A percentile compares a stretch with the other conserved stretches of the same genome.
phyloP scores from a whole-genome alignment of 2,113 vertebrate species.

The Thamnophis sirtalis region DNA sequence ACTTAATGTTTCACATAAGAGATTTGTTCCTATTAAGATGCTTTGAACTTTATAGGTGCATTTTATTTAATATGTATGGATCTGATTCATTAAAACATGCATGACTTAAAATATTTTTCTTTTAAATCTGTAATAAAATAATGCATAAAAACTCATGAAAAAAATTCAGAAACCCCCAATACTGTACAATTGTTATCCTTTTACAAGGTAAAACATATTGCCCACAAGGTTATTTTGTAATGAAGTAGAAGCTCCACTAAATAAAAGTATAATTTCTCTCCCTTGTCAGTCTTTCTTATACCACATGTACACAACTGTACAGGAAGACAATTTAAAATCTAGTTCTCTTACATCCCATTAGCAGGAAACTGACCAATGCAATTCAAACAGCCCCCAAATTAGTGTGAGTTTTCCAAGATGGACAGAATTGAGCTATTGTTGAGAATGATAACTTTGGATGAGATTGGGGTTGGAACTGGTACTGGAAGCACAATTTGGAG shows the following conservation, averaged over 20 bases:
- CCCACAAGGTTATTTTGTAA: background rate
- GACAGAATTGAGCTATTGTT: background rate
- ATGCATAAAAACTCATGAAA: background rate
- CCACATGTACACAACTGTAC: background rate
- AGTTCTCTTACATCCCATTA: background rate
- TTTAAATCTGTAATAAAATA: conserved; percentile 53
- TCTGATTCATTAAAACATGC: conserved; percentile 60
- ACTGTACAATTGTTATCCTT: background rate
- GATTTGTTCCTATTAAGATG: conserved; percentile 62
- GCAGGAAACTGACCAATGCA: background rate
- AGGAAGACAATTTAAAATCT: background rate
- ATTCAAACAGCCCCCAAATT: background rate
- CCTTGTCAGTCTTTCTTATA: background rate
- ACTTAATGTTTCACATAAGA: conserved; percentile 70
- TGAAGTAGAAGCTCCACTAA: background rate
- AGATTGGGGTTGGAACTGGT: background rate
- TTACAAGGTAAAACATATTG: background rate
- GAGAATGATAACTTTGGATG: background rate
- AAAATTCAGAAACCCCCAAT: background rate
- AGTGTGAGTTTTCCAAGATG: background rate
- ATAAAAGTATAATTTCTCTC: background rate
- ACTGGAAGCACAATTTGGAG: background rate
- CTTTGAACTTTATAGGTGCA: conserved; percentile 58
- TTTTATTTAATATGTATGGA: conserved; percentile 63
- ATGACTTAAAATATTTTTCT: conserved; percentile 45